Base-by-base conservation (phyloP, 92 coral and sea anemone genomes). In the Ricordea florida region DNA sequence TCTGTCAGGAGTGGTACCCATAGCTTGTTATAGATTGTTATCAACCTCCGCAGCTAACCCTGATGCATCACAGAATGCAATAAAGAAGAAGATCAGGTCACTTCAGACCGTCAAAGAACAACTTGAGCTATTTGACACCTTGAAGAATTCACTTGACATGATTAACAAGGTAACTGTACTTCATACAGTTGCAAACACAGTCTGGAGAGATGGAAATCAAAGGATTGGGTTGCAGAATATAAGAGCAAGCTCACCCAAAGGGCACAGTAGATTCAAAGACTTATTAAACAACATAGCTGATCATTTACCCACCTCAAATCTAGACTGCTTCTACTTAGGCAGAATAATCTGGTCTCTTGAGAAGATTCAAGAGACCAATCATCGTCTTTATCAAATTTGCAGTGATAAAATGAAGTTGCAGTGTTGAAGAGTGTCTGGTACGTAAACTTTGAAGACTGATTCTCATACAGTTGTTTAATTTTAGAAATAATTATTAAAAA, bases 261-360 rank as follows among this genome's bases (percentile, higher is more conserved):
- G 73, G 6, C 14, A 21, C 15, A 66, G 44, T 9, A n/a, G 30
- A 23, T 66, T 66, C 15, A 32, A 42, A 20, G 45, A 45, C 22
- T 32, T 66, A 24, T 33, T 66, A 24, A 66, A 66, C 35, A 43
- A 22, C 40, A 31, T 28, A 17, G 46, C 58, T 66, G 73, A 46
- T 46, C 31, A 48, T 20, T 18, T 45, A 1, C n/a, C 20, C 46
- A 17, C 17, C 10, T 14, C 61, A 26, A 45, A 31, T 20, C 20
- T 46, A 47, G 59, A 66, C 6, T 35, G 33, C 18, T 21, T 46
- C 18, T 32, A 16, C 14, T 15, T 15, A 14, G 42, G 26, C 5
- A 32, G 33, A 8, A 47, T 66, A 21, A 20, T 31, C 16, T 66
- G 73, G 73, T 66, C 73, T 47, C 73, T 66, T 48, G 33, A 66